Evolutionary conservation across 2,888 invertebrate genomes (phyloP), one percentile per base, ranked within the genome.

Genomic region (Heterodera filipjevi): DNA sequence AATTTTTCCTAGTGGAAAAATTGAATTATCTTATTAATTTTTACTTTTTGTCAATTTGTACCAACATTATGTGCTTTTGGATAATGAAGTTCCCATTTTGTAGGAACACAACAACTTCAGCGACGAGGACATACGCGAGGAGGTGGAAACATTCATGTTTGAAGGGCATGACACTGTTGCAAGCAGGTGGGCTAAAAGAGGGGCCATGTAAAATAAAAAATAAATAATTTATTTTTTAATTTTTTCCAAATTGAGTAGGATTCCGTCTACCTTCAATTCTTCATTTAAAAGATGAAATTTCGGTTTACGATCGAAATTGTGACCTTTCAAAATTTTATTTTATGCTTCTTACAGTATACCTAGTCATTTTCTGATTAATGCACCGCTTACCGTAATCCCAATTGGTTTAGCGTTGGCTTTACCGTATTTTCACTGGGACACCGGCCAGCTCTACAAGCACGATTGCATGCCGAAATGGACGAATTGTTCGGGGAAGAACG

Each of bases 91-190:
- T 79, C 85, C 90, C 70, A 91, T 39, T 10, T 39, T 39, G n/a
- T 39, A 91, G 82, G 91, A 91, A 85, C 91, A 91, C 77, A 91
- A 91, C 83, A 91, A 90, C 1, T 91, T 90, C 85, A 91, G 90
- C 91, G 91, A 90, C 86, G 91, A 90, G 79, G 85, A 74, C 53
- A 74, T 27, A 35, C 39, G 33, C 19, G 59, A 59, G 27, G 59
- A 59, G 59, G 59, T 59, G 59, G 59, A 59, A 27, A 59, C 68
- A 35, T 59, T 66, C 19, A 66, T 73, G 59, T 49, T 35, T 22
- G 22, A 22, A 73, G 75, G 71, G 33, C 90, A 91, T 85, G 91
- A 91, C 83, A 91, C 91, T 22, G 91, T 91, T 12, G 89, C 90
- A 3, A 89, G 89, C 71, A 89, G 89, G 75, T 75, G 39, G 19